These are phyloP conservation scores for Meteorus cinctellus DNA, from an alignment of 2,888 invertebrate species.

Conservation along the genomic window DNA sequence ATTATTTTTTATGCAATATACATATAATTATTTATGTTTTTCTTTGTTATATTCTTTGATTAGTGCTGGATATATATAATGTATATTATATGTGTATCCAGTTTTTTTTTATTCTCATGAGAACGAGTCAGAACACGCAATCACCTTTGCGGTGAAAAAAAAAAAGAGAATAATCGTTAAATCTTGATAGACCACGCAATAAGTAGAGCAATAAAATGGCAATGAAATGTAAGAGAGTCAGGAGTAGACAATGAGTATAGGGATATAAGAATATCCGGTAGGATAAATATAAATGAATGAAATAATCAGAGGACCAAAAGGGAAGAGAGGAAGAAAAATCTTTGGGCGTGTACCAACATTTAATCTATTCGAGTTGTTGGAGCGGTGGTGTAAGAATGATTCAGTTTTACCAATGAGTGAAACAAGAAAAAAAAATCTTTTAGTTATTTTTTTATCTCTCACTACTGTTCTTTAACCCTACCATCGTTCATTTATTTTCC, in stretches of 20 bases:
- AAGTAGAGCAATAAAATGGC: slow-evolving; percentile 5
- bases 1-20: background rate
- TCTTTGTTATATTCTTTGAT: background rate
- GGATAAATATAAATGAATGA: slow-evolving; percentile 1
- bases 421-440: slow-evolving; percentile 4
- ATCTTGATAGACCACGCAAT: slow-evolving; percentile 30
- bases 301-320: background rate
- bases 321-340: slow-evolving; percentile 16
- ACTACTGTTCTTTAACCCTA: slow-evolving; percentile 1
- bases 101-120: slow-evolving; percentile 6
- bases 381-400: slow-evolving; percentile 32
- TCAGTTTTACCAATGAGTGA: slow-evolving; percentile 22
- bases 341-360: slow-evolving; percentile 16
- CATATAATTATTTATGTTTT: background rate
- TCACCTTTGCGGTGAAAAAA: slow-evolving; percentile 7
- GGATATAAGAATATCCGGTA: slow-evolving; percentile 1
- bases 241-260: background rate
- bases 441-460: slow-evolving; percentile 30
- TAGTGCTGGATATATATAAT: background rate
- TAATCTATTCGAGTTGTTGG: slow-evolving; percentile 16
- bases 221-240: background rate
- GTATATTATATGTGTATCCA: background rate
- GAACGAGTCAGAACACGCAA: slow-evolving; percentile 17
- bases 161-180: slow-evolving; percentile 14
- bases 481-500: slow-evolving; percentile 10